phyloP scores from a whole-genome alignment of 2,888 invertebrate genomes.

The Lissonota sp. region DNA sequence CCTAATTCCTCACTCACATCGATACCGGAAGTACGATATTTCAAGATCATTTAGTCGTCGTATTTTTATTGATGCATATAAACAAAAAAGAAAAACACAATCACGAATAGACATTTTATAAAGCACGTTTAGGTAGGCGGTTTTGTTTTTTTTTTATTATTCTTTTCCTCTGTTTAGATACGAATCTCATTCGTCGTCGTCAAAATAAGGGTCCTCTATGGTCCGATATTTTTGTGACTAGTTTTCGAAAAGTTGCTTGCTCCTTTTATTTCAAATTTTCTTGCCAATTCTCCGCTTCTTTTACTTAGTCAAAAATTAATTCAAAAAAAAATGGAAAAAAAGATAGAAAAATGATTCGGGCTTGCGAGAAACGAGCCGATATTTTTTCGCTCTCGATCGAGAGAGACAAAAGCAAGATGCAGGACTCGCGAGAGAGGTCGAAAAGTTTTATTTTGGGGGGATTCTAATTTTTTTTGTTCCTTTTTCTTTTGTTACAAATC shows the following conservation, averaged over 20 bases:
- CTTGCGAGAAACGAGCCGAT: not conserved
- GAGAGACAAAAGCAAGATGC: not conserved
- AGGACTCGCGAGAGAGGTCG: not conserved
- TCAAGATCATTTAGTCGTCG: conserved; percentile 17
- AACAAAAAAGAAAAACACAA: conserved; percentile 20
- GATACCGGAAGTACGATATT: conserved; percentile 40
- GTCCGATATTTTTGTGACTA: conserved; percentile 65
- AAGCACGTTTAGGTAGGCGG: conserved; percentile 63
- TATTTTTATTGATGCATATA: conserved; percentile 24
- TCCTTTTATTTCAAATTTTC: conserved; percentile 13
- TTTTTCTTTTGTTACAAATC: not conserved
- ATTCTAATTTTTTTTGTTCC: not conserved
- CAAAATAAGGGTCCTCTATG: conserved; percentile 60
- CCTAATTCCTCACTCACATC: conserved; percentile 28
- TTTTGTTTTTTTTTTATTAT: not conserved
- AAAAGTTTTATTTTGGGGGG: conserved; percentile 6
- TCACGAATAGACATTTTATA: conserved; percentile 53
- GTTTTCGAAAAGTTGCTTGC: conserved; percentile 56
- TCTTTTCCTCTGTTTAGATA: not conserved
- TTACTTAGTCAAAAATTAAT: not conserved
- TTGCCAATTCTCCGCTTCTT: not conserved
- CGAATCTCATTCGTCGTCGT: conserved; percentile 36
- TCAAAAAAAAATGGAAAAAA: not conserved
- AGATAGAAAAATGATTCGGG: not conserved
- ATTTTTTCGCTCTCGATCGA: not conserved